Conservation (phyloP, 2,113 vertebrate genomes). For the Bambusicola thoracicus region DNA sequence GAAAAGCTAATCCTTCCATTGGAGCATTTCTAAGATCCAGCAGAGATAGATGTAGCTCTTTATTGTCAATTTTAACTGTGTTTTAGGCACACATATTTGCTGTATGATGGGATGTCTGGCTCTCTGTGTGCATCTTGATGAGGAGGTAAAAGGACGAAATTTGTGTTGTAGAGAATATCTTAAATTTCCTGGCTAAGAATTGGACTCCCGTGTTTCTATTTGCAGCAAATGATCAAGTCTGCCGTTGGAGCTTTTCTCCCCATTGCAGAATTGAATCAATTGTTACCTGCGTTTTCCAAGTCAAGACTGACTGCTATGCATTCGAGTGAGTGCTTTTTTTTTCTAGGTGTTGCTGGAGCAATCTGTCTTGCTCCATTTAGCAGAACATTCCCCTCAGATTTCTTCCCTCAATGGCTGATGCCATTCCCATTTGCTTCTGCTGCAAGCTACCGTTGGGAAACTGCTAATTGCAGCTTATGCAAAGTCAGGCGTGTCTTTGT, state of each 20-base stretch:
- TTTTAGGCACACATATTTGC: neutral
- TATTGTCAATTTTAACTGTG: neutral
- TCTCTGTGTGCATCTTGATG: conserved; percentile 28
- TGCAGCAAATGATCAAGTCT: neutral
- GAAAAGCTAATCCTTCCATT: conserved; percentile 17
- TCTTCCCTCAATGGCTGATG: neutral
- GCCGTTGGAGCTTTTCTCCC: neutral
- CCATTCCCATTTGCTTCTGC: neutral
- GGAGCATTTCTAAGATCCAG: conserved; percentile 29
- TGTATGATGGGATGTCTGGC: neutral
- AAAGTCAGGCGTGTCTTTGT: neutral
- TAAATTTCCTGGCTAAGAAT: conserved; percentile 18
- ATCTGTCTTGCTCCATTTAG: conserved; percentile 2
- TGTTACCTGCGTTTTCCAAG: neutral
- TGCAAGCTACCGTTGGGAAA: neutral
- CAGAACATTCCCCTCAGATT: neutral
- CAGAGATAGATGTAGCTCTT: neutral
- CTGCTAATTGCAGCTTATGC: neutral
- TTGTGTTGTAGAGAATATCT: neutral
- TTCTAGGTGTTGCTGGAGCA: neutral
- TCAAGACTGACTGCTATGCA: neutral
- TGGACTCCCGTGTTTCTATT: neutral
- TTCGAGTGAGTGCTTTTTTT: neutral
- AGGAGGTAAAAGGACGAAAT: conserved; percentile 31
- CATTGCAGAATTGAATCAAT: neutral